Percentiles rank a stretch among this genome's conserved stretches.
These are phyloP conservation scores for Lagopus muta DNA, from an alignment of 2,113 vertebrate genomes.

Conservation along the genomic window DNA sequence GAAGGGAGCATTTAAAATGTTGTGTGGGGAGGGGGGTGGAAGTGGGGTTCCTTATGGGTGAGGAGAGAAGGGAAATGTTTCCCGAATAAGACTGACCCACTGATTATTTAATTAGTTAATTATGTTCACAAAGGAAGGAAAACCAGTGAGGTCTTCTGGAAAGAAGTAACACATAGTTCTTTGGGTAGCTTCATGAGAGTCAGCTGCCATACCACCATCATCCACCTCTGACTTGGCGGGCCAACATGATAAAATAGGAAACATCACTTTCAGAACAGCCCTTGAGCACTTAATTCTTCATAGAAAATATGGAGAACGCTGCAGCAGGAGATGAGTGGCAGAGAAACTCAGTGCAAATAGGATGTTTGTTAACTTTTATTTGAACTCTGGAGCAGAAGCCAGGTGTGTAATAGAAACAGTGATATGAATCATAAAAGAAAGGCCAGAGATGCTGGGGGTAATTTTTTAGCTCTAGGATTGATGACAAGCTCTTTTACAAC, in stretches of 20 bases:
- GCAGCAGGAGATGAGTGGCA: neutral
- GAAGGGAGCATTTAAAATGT: no score
- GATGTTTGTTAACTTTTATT: slow-evolving; percentile 26
- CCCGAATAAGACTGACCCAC: neutral
- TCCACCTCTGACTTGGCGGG: no score
- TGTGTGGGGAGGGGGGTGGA: no score
- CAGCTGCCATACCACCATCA: no score
- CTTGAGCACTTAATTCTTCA: neutral
- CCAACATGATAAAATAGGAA: no score
- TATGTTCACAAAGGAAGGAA: neutral
- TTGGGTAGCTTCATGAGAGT: neutral
- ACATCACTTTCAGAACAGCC: no score
- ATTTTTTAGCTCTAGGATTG: neutral
- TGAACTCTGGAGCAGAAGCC: neutral
- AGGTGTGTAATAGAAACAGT: neutral
- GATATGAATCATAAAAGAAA: neutral
- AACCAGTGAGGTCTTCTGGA: neutral
- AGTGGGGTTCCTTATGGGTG: neutral
- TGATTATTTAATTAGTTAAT: neutral
- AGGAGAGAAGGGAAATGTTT: neutral
- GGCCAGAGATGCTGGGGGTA: neutral
- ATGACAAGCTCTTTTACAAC: neutral
- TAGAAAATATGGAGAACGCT: neutral
- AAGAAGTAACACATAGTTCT: fast-evolving
- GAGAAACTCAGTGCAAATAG: neutral